Percentiles rank a stretch among this genome's conserved stretches.
Conservation (phyloP, 2,113 vertebrate species). For the Cheilinus undulatus region DNA sequence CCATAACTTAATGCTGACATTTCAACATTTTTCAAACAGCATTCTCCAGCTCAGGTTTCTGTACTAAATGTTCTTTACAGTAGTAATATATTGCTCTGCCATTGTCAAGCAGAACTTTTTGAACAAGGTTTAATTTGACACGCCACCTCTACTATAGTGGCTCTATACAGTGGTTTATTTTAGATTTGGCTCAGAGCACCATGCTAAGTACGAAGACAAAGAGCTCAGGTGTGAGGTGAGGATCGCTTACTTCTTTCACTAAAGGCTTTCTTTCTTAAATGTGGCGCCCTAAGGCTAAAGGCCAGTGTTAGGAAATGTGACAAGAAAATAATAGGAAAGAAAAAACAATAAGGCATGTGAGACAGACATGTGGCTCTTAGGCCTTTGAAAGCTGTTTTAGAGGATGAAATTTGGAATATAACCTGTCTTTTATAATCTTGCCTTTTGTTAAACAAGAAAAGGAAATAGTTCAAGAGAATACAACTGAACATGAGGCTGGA, state of each 20-base stretch:
- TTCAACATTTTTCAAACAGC: no score
- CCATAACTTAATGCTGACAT: no score
- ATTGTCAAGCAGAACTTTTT: slow-evolving; percentile 2
- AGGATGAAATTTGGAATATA: not conserved
- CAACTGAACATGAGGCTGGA: not conserved
- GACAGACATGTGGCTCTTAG: not conserved
- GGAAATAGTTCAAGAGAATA: not conserved
- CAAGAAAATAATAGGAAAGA: slow-evolving; percentile 1
- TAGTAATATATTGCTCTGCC: not conserved
- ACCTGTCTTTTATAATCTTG: slow-evolving; percentile 5
- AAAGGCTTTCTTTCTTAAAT: slow-evolving; percentile 6
- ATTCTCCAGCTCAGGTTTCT: not conserved
- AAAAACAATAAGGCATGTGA: slow-evolving; percentile 6
- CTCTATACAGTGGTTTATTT: slow-evolving; percentile 3
- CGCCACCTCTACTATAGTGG: slow-evolving; percentile 1
- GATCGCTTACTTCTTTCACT: slow-evolving; percentile 19
- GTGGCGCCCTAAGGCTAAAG: not conserved
- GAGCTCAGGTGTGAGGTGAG: slow-evolving; percentile 15
- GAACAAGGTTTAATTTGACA: slow-evolving; percentile 23
- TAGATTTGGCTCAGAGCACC: not conserved
- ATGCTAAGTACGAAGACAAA: slow-evolving; percentile 21
- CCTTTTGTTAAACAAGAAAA: not conserved
- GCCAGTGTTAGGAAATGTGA: not conserved
- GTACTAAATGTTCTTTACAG: not conserved
- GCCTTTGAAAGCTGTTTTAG: not conserved